Percentiles rank a stretch among this genome's conserved stretches.
phyloP scores from a whole-genome alignment of 2,113 vertebrate species.

The Hydropotes inermis region DNA sequence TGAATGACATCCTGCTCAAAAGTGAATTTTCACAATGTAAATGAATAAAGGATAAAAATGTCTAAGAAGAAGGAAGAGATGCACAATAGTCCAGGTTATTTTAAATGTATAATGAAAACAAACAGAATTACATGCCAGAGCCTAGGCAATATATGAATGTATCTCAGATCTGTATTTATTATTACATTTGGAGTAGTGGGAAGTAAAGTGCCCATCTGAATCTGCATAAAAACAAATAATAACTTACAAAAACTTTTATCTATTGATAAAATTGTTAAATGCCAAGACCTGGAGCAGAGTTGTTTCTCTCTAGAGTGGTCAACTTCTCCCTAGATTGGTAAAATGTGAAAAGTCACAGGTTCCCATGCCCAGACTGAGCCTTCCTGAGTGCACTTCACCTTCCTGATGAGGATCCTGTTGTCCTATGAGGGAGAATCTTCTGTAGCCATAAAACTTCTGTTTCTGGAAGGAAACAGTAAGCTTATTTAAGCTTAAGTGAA shows the following conservation, averaged over 20 bases:
- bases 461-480: not conserved
- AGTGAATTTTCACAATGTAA: not conserved
- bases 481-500: not conserved
- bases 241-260: not conserved
- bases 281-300: not conserved
- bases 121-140: not conserved
- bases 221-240: not conserved
- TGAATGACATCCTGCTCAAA: not conserved
- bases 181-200: not conserved
- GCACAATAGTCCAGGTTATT: not conserved
- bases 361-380: rapidly evolving
- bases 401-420: not conserved
- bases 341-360: not conserved
- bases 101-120: not conserved
- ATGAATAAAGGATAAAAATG: not conserved
- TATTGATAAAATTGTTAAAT: not conserved
- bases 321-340: not conserved
- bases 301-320: not conserved
- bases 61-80: not conserved
- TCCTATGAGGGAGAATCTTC: not conserved
- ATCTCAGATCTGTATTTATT: not conserved
- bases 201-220: not conserved
- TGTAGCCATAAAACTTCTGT: not conserved
- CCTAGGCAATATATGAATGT: not conserved
- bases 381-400: not conserved